Evolutionary conservation across 2,797 vertebrate genomes (phyloP), one percentile per base, ranked within the genome.

Genomic region (Typhlichthys subterraneus): DNA sequence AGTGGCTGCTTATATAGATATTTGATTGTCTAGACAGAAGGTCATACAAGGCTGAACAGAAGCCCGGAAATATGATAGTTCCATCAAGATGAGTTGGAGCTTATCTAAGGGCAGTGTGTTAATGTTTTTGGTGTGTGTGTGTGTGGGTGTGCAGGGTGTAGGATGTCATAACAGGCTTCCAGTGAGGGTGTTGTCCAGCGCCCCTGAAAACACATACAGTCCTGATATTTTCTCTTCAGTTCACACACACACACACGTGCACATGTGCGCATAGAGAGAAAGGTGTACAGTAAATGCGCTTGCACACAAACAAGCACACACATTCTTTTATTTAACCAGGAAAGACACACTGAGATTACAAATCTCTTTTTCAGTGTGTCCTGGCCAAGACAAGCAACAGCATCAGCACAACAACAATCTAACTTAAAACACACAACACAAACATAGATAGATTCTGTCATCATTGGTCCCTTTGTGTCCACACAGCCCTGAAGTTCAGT

Each of bases 141-240:
- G 50, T 64, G 63, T 61, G 67, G 73, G 67, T 64, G 59, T 72
- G 69, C n/a, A 49, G 52, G 61, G 70, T 76, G 52, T 74, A 67
- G 54, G 64, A 49, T 87, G 85, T 86, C 79, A 85, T 75, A 73
- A 79, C 68, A 57, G 12, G 66, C 51, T 77, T 70, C 77, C 73
- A 53, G 38, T 77, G 70, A 76, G 59, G 60, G 47, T 59, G 31
- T 76, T 72, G 61, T 61, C 62, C 51, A 19, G 57, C 52, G 57
- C 75, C 72, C 65, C 72, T 13, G 65, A 69, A 64, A 70, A 72
- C 69, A 59, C 14, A 33, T 76, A 75, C 59, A 74, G 65, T n/a
- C 59, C 47, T 61, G 67, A 69, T 53, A 51, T 83, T 78, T 67
- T 49, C 59, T 17, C 31, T 47, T n/a, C 61, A 59, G 45, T 52